Base-by-base conservation (phyloP, 92 coral and sea anemone genomes). In the Epizoanthus stellaris region DNA sequence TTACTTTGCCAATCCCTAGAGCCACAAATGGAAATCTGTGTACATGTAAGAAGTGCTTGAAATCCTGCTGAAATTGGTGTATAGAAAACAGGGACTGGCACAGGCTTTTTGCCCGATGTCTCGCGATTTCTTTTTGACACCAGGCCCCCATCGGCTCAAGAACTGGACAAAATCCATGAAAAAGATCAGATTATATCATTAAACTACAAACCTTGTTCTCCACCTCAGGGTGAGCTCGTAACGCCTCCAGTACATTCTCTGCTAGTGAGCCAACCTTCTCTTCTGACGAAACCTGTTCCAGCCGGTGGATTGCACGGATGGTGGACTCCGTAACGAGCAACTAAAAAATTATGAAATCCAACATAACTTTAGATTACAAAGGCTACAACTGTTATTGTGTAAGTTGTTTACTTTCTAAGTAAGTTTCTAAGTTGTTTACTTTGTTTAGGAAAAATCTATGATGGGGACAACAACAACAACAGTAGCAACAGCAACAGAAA, bases 281-380 rank as follows among this genome's bases (percentile, higher is more conserved):
- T 64, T 96, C 99, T 10, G 99, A 92, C 3, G 99, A 96, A 30
- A 96, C 99, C 88, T 96, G 99, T 85, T 96, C 99, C 69, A 96
- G 91, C 34, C 98, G 92, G 83, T 96, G 99, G 56, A 96, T 94
- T 10, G 91, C 92, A 61, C 98, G 98, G 19, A 96, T 93, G n/a
- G 95, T 88, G 40, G 95, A 75, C 80, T 94, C 93, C 20, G 98
- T 95, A 15, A 96, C 98, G 36, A 93, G 88, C 60, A 87, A 86
- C 99, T 96, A 66, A 34, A 63, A 52, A 70, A 12, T 8, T 34
- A 21, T 7, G 10, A 6, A 49, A 49, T 49, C 54, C 54, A 49
- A 6, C 8, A 49, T 8, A 7, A 49, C 11, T 49, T 49, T 7
- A 9, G 14, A 52, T 52, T 52, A 49, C 54, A 49, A 49, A 49